Conservation (phyloP, 2,888 invertebrate genomes). For the Plebejus melissa region DNA sequence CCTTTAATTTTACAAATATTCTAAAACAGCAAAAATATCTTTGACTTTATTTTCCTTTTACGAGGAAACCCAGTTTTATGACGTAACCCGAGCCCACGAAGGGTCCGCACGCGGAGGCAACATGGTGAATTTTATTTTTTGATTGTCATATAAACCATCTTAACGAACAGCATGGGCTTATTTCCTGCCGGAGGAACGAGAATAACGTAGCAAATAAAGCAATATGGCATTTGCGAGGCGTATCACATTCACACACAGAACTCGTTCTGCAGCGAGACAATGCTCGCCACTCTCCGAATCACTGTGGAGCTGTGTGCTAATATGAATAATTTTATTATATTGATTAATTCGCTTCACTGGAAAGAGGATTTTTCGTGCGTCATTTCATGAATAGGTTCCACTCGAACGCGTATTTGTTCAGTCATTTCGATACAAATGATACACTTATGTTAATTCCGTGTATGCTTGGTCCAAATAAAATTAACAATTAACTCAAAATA, state of each 20-base stretch:
- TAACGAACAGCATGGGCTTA: conserved; percentile 37
- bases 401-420: conserved; percentile 28
- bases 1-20: conserved; percentile 9
- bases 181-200: conserved; percentile 58
- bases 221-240: conserved; percentile 53
- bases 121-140: conserved; percentile 23
- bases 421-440: conserved; percentile 23
- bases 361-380: conserved; percentile 30
- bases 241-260: conserved; percentile 51
- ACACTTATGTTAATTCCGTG: conserved; percentile 23
- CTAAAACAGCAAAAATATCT: conserved; percentile 15
- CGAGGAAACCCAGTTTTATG: conserved; percentile 21
- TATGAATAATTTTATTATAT: conserved; percentile 31
- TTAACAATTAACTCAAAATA: conserved; percentile 17
- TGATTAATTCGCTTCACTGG: conserved; percentile 32
- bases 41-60: conserved; percentile 21
- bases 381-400: conserved; percentile 39
- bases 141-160: conserved; percentile 26
- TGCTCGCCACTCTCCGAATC: conserved; percentile 40
- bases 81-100: conserved; percentile 23
- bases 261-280: conserved; percentile 58
- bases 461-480: conserved; percentile 9
- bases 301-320: conserved; percentile 40
- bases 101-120: conserved; percentile 16
- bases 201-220: conserved; percentile 62